A percentile compares a stretch with the other conserved stretches of the same genome.
These are phyloP conservation scores for Agrochola circellaris DNA, from an alignment of 2,888 invertebrate species.

Conservation along the genomic window DNA sequence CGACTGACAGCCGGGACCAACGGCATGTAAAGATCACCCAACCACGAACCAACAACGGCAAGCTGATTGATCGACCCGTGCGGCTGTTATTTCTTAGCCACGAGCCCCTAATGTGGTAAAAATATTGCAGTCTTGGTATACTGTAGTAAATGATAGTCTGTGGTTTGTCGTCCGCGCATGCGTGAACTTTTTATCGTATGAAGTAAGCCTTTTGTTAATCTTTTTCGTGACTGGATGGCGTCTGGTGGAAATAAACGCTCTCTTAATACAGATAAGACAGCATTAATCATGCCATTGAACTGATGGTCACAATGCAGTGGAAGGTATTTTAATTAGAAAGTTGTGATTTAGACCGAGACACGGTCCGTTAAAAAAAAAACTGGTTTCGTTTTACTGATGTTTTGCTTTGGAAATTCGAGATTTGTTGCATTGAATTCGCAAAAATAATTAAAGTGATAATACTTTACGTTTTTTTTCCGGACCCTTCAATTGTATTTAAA, in stretches of 20 bases:
- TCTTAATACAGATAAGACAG: constrained; percentile 49
- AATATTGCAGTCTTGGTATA: not conserved
- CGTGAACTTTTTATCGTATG: constrained; percentile 34
- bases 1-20: too few relatives aligned
- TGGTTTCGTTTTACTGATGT: constrained; percentile 17
- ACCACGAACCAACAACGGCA: not conserved
- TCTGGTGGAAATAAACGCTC: constrained; percentile 65
- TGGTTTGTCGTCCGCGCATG: constrained; percentile 22
- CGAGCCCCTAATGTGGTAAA: too few relatives aligned
- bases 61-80: not conserved
- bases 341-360: constrained; percentile 48
- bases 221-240: constrained; percentile 21
- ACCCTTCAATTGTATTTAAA: too few relatives aligned
- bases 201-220: constrained; percentile 47
- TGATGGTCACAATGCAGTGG: constrained; percentile 54
- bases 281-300: constrained; percentile 66
- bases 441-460: too few relatives aligned
- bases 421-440: not conserved
- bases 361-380: constrained; percentile 18
- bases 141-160: constrained; percentile 2
- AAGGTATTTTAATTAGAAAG: constrained; percentile 65
- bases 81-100: too few relatives aligned
- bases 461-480: not conserved
- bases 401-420: constrained; percentile 1
- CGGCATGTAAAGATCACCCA: not conserved